These are phyloP conservation scores for Caenorhabditis sulstoni DNA, from an alignment of 2,888 invertebrate species.

Conservation along the genomic window DNA sequence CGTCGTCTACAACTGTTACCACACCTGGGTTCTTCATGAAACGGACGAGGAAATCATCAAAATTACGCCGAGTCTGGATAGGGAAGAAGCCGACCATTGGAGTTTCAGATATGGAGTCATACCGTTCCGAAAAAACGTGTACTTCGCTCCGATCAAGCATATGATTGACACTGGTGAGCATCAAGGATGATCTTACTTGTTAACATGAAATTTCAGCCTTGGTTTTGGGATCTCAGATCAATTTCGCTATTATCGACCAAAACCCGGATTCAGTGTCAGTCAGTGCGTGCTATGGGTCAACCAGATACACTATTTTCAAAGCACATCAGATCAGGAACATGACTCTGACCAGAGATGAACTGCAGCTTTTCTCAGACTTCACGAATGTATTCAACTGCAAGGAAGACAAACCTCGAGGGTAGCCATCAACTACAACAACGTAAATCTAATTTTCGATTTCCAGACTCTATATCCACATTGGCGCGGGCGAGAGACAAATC, in stretches of 20 bases:
- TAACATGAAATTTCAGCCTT: too few relatives aligned
- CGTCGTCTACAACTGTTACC: constrained; percentile 18
- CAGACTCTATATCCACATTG: constrained; percentile 25
- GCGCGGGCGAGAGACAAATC: background rate
- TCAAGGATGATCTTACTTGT: too few relatives aligned
- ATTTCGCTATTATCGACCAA: background rate
- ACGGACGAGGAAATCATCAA: constrained; percentile 7
- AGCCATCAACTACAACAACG: background rate
- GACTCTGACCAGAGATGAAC: background rate
- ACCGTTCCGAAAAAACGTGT: constrained; percentile 4
- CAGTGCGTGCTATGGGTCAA: constrained; percentile 21
- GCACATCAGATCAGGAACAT: background rate
- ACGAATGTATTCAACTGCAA: constrained; percentile 13
- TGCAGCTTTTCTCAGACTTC: constrained; percentile 1
- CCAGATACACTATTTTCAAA: background rate
- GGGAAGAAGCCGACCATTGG: background rate
- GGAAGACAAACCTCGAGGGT: constrained; percentile 32
- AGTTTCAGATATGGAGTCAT: constrained; percentile 5
- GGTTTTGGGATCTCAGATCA: background rate
- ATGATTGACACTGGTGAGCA: constrained; percentile 41
- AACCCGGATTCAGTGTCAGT: constrained; percentile 2
- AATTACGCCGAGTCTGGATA: constrained; percentile 1
- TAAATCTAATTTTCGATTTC: background rate
- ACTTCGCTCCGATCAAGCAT: constrained; percentile 32
- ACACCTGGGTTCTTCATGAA: constrained; percentile 2